phyloP scores from a whole-genome alignment of 2,113 vertebrate genomes.

The Paramisgurnus dabryanus region DNA sequence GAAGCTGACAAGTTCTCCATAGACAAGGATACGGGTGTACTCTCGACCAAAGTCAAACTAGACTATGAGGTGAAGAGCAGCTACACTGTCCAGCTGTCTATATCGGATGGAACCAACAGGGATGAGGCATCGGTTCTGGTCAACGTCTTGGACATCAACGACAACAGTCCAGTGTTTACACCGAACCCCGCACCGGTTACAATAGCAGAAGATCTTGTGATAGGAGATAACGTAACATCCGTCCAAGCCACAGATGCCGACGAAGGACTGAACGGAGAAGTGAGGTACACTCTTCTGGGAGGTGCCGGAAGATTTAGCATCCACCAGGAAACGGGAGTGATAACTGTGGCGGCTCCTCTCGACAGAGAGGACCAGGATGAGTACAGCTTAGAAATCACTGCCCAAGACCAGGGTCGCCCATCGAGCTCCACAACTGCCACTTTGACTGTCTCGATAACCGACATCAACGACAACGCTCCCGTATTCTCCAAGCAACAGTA shows the following conservation, averaged over 20 bases:
- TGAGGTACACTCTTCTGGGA: constrained; percentile 71
- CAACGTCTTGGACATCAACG: constrained; percentile 74
- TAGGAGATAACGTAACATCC: constrained; percentile 34
- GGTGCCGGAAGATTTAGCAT: constrained; percentile 71
- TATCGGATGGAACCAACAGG: constrained; percentile 65
- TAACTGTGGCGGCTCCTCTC: constrained; percentile 62
- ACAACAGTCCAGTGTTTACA: constrained; percentile 73
- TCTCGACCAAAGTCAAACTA: constrained; percentile 66
- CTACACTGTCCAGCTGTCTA: constrained; percentile 68
- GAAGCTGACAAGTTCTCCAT: constrained; percentile 69
- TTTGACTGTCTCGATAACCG: constrained; percentile 60
- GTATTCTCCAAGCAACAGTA: constrained; percentile 62
- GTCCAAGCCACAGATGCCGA: constrained; percentile 68
- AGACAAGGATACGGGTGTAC: constrained; percentile 51
- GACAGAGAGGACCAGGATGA: constrained; percentile 71
- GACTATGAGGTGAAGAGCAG: constrained; percentile 69
- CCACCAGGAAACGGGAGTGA: constrained; percentile 62
- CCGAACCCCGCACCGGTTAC: background rate
- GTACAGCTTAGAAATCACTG: constrained; percentile 71
- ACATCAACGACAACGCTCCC: constrained; percentile 75
- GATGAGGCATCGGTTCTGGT: constrained; percentile 68
- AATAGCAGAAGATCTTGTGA: constrained; percentile 53
- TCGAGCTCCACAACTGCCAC: constrained; percentile 50
- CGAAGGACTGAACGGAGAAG: constrained; percentile 71
- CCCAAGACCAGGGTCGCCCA: constrained; percentile 76